Percentiles rank a stretch among this genome's conserved stretches.
These are phyloP conservation scores for Hirtodrosophila trivittata DNA, from an alignment of 2,888 invertebrate genomes.

Conservation along the genomic window DNA sequence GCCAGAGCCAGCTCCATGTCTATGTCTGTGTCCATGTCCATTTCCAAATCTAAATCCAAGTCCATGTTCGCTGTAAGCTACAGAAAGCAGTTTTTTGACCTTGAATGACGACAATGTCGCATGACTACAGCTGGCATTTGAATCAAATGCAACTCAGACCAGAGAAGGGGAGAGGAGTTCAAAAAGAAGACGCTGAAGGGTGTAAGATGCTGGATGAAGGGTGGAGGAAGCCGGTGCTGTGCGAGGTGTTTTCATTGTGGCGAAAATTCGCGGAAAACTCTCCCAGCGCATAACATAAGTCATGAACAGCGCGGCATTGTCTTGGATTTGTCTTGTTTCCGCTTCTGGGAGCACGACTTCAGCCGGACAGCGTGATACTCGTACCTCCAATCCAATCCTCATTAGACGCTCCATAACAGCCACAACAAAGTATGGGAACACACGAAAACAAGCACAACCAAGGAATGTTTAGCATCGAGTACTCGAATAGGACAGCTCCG, in stretches of 20 bases:
- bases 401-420: conserved; percentile 36
- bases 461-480: conserved; percentile 5
- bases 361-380: conserved; percentile 40
- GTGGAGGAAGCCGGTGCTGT: conserved; percentile 5
- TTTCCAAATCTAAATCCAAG: conserved; percentile 24
- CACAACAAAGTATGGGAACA: conserved; percentile 29
- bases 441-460: conserved; percentile 8
- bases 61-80: conserved; percentile 53
- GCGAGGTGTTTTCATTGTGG: conserved; percentile 56
- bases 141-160: conserved; percentile 34
- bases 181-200: no score
- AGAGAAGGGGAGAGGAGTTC: not conserved
- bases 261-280: conserved; percentile 73
- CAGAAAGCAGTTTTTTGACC: conserved; percentile 53
- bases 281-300: conserved; percentile 50
- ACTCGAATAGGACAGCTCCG: no score
- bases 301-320: conserved; percentile 59
- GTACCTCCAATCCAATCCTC: conserved; percentile 31
- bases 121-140: conserved; percentile 52
- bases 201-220: no score
- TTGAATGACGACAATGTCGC: conserved; percentile 62
- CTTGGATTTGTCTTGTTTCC: conserved; percentile 51
- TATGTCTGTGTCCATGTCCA: conserved; percentile 22
- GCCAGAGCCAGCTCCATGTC: not conserved
- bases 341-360: conserved; percentile 53